phyloP scores from a whole-genome alignment of 1,140 invertebrate species.

The Bombus confusus region DNA sequence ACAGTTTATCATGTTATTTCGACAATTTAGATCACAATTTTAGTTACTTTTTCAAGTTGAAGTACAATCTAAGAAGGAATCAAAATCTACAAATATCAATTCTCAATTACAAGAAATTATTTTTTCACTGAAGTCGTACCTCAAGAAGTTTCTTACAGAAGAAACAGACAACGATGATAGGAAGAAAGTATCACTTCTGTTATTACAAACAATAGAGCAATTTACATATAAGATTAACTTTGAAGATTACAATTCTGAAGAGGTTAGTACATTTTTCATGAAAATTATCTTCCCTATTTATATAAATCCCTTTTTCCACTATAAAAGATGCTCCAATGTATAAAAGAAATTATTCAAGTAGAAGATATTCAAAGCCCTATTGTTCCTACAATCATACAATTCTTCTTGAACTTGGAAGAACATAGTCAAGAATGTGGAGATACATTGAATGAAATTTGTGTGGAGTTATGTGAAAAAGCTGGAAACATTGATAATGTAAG shows the following conservation, averaged over 20 bases:
- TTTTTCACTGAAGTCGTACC: slow-evolving; percentile 62
- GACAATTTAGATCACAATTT: neutral
- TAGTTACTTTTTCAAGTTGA: neutral
- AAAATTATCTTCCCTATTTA: slow-evolving; percentile 1
- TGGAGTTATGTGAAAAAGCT: slow-evolving; percentile 75
- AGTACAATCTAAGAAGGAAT: slow-evolving; percentile 55
- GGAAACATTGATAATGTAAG: slow-evolving; percentile 77
- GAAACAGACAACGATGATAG: slow-evolving; percentile 70
- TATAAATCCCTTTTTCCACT: slow-evolving; percentile 17
- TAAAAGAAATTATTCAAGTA: slow-evolving; percentile 74
- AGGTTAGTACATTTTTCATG: slow-evolving; percentile 58
- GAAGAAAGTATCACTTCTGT: slow-evolving; percentile 77
- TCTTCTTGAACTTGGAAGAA: slow-evolving; percentile 76
- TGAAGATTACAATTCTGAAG: slow-evolving; percentile 62
- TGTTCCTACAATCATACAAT: slow-evolving; percentile 69
- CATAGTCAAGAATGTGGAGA: slow-evolving; percentile 68
- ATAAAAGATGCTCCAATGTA: slow-evolving; percentile 77
- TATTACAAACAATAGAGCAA: slow-evolving; percentile 78
- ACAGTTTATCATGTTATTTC: neutral
- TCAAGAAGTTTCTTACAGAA: slow-evolving; percentile 64
- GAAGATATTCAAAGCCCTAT: slow-evolving; percentile 69
- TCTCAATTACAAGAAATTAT: slow-evolving; percentile 69
- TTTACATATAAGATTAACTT: slow-evolving; percentile 77
- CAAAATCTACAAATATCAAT: slow-evolving; percentile 52
- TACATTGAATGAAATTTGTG: slow-evolving; percentile 77